Base-by-base conservation (phyloP, 2,888 invertebrate genomes). In the Cheilosia scutellata region DNA sequence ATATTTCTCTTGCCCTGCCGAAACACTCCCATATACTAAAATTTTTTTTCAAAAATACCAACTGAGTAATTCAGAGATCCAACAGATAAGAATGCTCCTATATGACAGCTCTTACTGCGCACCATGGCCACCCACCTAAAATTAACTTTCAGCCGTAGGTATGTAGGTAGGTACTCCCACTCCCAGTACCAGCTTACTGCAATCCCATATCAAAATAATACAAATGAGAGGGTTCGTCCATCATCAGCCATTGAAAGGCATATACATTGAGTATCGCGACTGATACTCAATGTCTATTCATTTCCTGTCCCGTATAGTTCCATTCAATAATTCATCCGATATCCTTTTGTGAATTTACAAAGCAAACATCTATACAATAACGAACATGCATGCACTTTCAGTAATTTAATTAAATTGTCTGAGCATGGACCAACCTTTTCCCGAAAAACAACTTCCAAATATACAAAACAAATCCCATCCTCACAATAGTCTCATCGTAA, bases 351-450 rank as follows among this genome's bases (percentile, higher is more conserved):
- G 7, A 20, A 47, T 5, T 2, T 20, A 20, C 7, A 47, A 20
- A 47, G 7, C 16, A 20, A 47, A 4, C 6, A 42, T 2, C 13
- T 44, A 9, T 37, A 11, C n/a, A n/a, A n/a, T 16, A 44, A 16
- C 44, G 16, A 16, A 47, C 7, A 47, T 47, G 7, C 16, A 31
- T 13, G 49, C 33, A 25, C 7, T 65, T 55, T 11, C 0, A 29
- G 4, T 27, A 53, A 40, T 55, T 55, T 40, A 42, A 55, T 68
- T 42, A 42, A 51, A 27, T 7, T 16, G 47, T 47, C 47, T 47
- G 47, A 11, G 33, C 31, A 40, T 51, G 20, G 25, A 37, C 29
- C 42, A 47, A 40, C 37, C 31, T 51, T 2, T 40, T 11, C 25
- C 25, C 25, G 42, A 31, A 51, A n/a, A 42, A 42, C 0, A 16